Base-by-base conservation (phyloP, 2,797 vertebrate species). In the Fistularia tabacaria region DNA sequence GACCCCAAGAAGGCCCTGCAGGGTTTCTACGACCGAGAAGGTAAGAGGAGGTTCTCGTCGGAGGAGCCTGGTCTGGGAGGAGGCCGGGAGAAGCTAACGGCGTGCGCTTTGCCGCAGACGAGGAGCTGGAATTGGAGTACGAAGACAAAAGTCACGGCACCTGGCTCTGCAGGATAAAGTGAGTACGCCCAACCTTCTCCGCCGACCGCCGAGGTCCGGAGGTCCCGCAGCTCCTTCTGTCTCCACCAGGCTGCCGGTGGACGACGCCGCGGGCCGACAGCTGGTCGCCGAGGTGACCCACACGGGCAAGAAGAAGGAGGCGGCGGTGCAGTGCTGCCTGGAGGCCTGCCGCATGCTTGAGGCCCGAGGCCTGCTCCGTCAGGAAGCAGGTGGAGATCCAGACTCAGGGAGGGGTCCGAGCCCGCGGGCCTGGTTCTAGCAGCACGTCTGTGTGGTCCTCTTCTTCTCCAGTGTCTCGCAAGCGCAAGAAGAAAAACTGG, bases 81-180 rank as follows among this genome's bases (percentile, higher is more conserved):
- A 25, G 25, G 25, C 25, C 25, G 5, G 25, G 5, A 25, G 25
- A 5, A 25, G 25, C 25, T 25, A 25, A 25, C 25, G 2, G 25
- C 25, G 5, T 25, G 25, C 5, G 11, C 13, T 36, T 43, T 58
- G 12, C 3, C 62, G 50, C 58, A 99, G 97, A 96, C 60, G 96
- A 98, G 84, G 97, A 99, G 80, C 86, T 99, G 74, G 95, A 96
- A 64, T 98, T 95, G 69, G 97, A 99, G 60, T 99, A 94, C 74
- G 97, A 99, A 73, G 95, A 98, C 64, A 90, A 93, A 78, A 93
- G 89, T 14, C 94, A 94, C 3, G 94, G 94, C 52, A 92, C 88
- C 52, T 99, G 97, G 97, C 90, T 98, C 0, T 99, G 97, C 87
- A 93, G 94, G 80, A 92, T 98, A 77, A 98, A 93, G 97, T 99